These are phyloP conservation scores for Hirundichthys speculiger DNA, from an alignment of 2,113 vertebrate genomes.

Conservation along the genomic window DNA sequence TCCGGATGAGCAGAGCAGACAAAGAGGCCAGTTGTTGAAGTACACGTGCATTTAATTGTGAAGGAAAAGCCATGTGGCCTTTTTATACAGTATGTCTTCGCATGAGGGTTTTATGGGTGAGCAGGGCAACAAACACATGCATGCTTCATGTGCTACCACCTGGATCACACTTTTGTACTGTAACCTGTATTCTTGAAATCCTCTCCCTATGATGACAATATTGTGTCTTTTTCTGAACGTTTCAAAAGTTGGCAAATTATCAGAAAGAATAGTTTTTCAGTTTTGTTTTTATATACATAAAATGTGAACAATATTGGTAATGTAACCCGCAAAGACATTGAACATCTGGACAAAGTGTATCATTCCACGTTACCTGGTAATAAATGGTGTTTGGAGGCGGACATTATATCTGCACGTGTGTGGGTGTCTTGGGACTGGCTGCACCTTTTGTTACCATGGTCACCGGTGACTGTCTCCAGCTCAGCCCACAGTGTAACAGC, in stretches of 20 bases:
- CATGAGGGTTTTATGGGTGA: conserved; percentile 56
- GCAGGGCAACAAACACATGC: conserved; percentile 66
- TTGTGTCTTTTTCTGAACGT: conserved; percentile 50
- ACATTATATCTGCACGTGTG: conserved; percentile 26
- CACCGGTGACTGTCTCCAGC: conserved; percentile 42
- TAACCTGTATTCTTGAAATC: conserved; percentile 79
- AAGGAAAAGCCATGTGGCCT: conserved; percentile 79
- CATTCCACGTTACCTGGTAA: conserved; percentile 36
- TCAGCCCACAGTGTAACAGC: conserved; percentile 26
- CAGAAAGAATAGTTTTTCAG: conserved; percentile 37
- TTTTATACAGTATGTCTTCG: conserved; percentile 73
- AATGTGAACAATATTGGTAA: conserved; percentile 72
- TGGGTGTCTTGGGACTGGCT: conserved; percentile 28
- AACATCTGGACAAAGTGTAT: conserved; percentile 57
- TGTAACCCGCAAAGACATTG: conserved; percentile 51
- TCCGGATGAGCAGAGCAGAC: conserved; percentile 46
- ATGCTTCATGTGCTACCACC: conserved; percentile 70
- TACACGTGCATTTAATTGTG: conserved; percentile 59
- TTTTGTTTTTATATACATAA: conserved; percentile 68
- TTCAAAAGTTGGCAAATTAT: conserved; percentile 55
- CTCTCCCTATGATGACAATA: conserved; percentile 61
- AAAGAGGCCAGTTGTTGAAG: conserved; percentile 51
- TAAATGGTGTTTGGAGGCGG: conserved; percentile 10
- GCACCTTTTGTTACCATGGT: conserved; percentile 45
- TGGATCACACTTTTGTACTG: conserved; percentile 76